Percentiles rank a stretch among this genome's conserved stretches.
These are phyloP conservation scores for Dendrocincla fuliginosa DNA, from an alignment of 2,797 vertebrate species.

Conservation along the genomic window DNA sequence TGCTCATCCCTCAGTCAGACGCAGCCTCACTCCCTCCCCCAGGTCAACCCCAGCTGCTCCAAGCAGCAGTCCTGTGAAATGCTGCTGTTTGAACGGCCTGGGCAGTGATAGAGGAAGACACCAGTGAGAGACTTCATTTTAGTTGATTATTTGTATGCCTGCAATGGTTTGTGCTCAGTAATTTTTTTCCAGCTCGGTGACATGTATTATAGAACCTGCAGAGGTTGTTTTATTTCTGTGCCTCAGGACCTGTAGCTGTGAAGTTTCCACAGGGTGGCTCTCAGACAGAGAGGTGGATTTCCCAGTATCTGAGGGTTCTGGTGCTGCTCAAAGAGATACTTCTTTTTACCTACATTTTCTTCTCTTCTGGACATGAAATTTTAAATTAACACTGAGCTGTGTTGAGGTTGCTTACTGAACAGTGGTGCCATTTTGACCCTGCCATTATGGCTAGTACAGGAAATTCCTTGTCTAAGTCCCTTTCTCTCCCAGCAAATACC, in stretches of 20 bases:
- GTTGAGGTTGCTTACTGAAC: background rate
- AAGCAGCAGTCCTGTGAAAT: background rate
- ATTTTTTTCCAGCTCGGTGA: background rate
- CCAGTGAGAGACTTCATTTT: background rate
- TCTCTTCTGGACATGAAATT: background rate
- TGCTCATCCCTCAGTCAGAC: background rate
- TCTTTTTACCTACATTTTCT: background rate
- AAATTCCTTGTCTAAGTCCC: background rate
- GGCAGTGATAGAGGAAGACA: background rate
- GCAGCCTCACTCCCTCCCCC: background rate
- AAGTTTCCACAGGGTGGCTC: background rate
- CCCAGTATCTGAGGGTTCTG: background rate
- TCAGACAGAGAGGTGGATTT: background rate
- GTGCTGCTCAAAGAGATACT: background rate
- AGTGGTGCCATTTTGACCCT: background rate
- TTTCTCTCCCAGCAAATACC: background rate
- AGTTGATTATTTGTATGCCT: background rate
- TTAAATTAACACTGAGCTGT: background rate
- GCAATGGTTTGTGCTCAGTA: background rate
- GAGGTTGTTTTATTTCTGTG: background rate
- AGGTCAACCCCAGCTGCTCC: background rate
- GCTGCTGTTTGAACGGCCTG: background rate
- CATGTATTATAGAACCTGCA: background rate
- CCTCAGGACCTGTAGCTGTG: background rate
- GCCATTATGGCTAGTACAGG: background rate